phyloP scores from a whole-genome alignment of 2,888 invertebrate genomes.

The Ormyrus pomaceus region DNA sequence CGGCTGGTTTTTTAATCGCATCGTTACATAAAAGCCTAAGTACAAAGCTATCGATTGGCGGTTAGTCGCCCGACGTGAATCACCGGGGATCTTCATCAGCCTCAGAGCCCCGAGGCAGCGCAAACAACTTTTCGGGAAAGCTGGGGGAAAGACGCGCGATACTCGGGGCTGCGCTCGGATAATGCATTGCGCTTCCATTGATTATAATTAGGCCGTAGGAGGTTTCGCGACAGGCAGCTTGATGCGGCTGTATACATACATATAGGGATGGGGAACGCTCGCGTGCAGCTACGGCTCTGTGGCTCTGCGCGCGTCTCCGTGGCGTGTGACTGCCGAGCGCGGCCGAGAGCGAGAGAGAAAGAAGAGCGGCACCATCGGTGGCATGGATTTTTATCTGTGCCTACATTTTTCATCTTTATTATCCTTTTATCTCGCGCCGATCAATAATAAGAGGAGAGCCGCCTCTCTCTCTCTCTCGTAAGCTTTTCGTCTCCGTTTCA shows the following conservation, averaged over 20 bases:
- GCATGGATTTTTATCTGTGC: constrained; percentile 38
- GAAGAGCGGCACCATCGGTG: constrained; percentile 17
- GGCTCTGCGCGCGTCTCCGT: no score
- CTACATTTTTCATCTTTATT: constrained; percentile 45
- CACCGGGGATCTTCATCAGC: neutral
- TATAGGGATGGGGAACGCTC: no score
- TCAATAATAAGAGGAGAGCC: constrained; percentile 23
- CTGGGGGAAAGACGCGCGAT: neutral
- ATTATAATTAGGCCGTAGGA: no score
- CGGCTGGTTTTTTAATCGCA: neutral
- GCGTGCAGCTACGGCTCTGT: no score
- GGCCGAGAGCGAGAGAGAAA: constrained; percentile 7
- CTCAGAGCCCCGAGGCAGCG: neutral
- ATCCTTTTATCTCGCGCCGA: constrained; percentile 40
- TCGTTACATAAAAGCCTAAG: constrained; percentile 3
- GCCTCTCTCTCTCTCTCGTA: neutral
- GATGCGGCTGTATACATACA: no score
- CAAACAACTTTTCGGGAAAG: neutral
- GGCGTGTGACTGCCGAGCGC: no score
- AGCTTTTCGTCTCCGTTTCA: constrained; percentile 1
- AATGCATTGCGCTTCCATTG: no score
- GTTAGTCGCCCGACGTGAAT: neutral
- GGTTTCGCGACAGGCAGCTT: no score
- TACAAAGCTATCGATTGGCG: constrained; percentile 26
- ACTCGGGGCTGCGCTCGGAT: neutral